Base-by-base conservation (phyloP, 92 coral and sea anemone genomes). In the Micromussa lordhowensis region DNA sequence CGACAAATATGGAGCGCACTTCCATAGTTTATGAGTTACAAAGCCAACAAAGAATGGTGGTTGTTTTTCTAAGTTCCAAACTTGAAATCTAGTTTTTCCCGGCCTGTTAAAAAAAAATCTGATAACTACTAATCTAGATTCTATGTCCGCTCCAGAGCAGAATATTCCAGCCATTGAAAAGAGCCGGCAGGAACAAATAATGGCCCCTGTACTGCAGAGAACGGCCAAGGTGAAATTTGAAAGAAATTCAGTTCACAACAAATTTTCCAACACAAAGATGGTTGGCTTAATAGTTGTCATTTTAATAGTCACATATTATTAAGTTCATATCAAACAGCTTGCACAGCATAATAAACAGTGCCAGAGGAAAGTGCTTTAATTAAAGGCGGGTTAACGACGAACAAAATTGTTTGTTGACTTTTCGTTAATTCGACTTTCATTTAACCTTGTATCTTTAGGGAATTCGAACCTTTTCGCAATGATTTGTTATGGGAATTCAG, bases 401-500 rank as follows among this genome's bases (percentile, higher is more conserved):
- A 66, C 71, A 66, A 28, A 26, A 66, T 15, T 66, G 17, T 24
- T 26, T 1, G 26, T n/a, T 63, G 69, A 63, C 31, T n/a, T 63
- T 73, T 73, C 28, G 44, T 24, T 34, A 73, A 24, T 32, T 73
- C 18, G 82, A 31, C 26, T 17, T 78, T 53, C 38, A 32, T 21
- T 55, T 38, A 44, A 79, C 16, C 48, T 34, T 17, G 78, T 73
- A 73, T 73, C 49, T 38, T 12, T 15, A 73, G 49, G 78, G 78
- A 5, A 58, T 34, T 61, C n/a, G 11, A 24, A 58, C 53, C 72
- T 80, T 61, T 80, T 59, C 53, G n/a, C 2, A 80, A 58, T 9
- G 72, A 80, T 80, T 80, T 59, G 71, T 80, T 34, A 21, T 79
- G 84, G 31, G 73, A 34, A 61, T 80, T 58, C 61, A 53, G 34